Evolutionary conservation across 2,797 vertebrate species (phyloP), one percentile per base, ranked within the genome.

Genomic region (Liasis olivaceus): DNA sequence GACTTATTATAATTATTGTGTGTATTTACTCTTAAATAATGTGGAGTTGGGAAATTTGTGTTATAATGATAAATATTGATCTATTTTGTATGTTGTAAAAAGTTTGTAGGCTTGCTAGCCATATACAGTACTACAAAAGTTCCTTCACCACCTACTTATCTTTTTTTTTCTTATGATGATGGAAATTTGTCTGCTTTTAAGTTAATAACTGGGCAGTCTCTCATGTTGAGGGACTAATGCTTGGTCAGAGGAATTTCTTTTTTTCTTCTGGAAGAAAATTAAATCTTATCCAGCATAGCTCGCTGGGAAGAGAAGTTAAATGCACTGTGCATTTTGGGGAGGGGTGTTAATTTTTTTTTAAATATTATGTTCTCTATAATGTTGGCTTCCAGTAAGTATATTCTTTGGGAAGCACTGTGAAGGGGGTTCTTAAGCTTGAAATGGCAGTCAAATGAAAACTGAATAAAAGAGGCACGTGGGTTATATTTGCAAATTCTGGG

Each of bases 31-130:
- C 95, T 95, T 92, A 98, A 94, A 94, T 96, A 93, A 96, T 91
- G 93, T 96, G 96, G 94, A 97, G 91, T 85, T 51, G 60, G 85
- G 92, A 95, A 97, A 97, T 97, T 95, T 97, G 94, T 96, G 85
- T 84, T 93, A 91, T 98, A 97, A 98, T 98, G 95, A 96, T 98
- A 98, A 95, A 96, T 97, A 97, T 94, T 97, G 98, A 98, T 98
- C 97, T 98, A 97, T 98, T 98, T 98, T 97, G 97, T 98, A 98
- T 97, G 97, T 98, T 98, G 98, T 98, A 98, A 97, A 98, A 98
- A 97, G 95, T 95, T 97, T 98, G 97, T 98, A 96, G 96, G 96
- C 89, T 94, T 93, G 90, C 95, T 96, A 95, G 60, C 89, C 94
- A 93, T 94, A 94, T 91, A 42, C 36, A 42, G 36, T 42, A 95